These are phyloP conservation scores for Callipepla squamata DNA, from an alignment of 2,113 vertebrate genomes.

Conservation along the genomic window DNA sequence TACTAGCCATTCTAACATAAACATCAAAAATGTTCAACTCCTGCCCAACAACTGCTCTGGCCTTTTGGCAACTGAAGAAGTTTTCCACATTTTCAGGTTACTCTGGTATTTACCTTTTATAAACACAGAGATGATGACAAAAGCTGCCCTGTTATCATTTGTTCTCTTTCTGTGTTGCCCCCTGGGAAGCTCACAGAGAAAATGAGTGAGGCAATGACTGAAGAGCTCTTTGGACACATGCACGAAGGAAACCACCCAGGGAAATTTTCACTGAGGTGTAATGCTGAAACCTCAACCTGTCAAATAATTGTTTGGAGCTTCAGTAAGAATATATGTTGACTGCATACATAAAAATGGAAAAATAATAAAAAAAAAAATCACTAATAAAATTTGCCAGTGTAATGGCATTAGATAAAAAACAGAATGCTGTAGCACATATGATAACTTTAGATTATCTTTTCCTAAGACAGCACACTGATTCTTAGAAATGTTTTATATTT, in stretches of 20 bases:
- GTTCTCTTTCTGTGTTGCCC: not conserved
- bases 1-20: not conserved
- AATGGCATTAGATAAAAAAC: not conserved
- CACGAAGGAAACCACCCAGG: not conserved
- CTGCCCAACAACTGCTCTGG: not conserved
- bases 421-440: not conserved
- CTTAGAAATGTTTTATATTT: not conserved
- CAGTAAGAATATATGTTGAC: not conserved
- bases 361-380: not conserved
- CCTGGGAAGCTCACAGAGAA: not conserved
- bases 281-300: not conserved
- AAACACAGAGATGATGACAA: not conserved
- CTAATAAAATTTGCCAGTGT: not conserved
- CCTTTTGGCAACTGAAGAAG: not conserved
- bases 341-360: not conserved
- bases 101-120: not conserved
- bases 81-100: not conserved
- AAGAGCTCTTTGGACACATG: not conserved
- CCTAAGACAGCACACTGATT: not conserved
- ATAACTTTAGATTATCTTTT: not conserved
- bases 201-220: not conserved
- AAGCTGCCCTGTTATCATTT: not conserved
- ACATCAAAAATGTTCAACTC: not conserved
- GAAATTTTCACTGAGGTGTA: not conserved
- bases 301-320: not conserved